Conservation (phyloP, 2,113 vertebrate species). For the Rhadina sibilatrix region DNA sequence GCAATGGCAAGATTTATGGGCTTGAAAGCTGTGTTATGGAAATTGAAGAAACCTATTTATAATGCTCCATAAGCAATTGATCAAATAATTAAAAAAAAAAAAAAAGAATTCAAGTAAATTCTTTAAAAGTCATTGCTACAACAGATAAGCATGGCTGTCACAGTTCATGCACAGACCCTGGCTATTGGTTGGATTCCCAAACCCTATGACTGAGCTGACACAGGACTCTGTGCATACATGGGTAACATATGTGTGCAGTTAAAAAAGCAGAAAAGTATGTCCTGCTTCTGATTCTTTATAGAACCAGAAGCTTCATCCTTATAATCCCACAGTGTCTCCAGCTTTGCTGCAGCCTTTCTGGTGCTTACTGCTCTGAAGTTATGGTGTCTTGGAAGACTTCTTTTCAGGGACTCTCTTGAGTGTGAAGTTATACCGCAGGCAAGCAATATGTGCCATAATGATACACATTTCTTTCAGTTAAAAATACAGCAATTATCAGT, state of each 20-base stretch:
- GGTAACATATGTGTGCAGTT: fast-evolving
- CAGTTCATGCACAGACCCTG: neutral
- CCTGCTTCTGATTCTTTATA: neutral
- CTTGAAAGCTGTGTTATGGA: neutral
- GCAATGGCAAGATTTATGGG: neutral
- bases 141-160: neutral
- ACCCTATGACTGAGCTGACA: neutral
- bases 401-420: neutral
- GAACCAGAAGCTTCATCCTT: neutral
- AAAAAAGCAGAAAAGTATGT: neutral
- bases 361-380: neutral
- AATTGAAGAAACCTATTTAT: neutral
- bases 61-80: neutral
- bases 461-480: neutral
- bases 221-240: fast-evolving
- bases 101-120: neutral
- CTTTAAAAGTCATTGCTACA: neutral
- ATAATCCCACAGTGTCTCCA: neutral
- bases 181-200: neutral
- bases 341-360: neutral
- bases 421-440: neutral
- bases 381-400: neutral
- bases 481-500: neutral
- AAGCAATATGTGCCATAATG: neutral
- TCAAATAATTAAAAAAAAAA: neutral